Conservation (phyloP, 2,797 vertebrate genomes). For the Sebastolobus altivelis region DNA sequence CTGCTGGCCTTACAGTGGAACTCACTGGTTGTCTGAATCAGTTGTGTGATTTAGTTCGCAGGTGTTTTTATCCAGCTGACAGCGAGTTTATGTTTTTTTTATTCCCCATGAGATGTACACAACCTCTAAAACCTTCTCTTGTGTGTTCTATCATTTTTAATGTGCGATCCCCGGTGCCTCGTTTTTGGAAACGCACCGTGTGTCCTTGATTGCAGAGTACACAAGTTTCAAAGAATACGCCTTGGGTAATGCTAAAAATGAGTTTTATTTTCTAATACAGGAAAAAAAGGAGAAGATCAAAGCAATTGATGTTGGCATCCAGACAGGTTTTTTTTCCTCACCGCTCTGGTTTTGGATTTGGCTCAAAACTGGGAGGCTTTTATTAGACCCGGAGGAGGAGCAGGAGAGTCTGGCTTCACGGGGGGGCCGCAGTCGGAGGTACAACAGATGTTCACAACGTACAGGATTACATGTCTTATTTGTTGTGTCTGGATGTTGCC, state of each 20-base stretch:
- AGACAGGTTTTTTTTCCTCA: constrained; percentile 14
- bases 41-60: not conserved
- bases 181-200: not conserved
- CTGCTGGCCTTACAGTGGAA: constrained; percentile 16
- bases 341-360: constrained; percentile 15
- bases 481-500: constrained; percentile 2
- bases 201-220: constrained; percentile 50
- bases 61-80: constrained; percentile 24
- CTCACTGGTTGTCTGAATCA: rapidly evolving
- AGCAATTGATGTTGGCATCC: constrained; percentile 48
- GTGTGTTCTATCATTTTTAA: constrained; percentile 33
- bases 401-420: constrained; percentile 7
- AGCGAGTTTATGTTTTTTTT: not conserved
- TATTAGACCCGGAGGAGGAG: constrained; percentile 34
- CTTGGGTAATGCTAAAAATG: constrained; percentile 43
- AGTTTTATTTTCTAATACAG: constrained; percentile 44
- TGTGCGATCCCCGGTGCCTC: not conserved
- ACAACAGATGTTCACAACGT: constrained; percentile 38
- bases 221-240: constrained; percentile 48
- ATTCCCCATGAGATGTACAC: constrained; percentile 20
- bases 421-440: not conserved
- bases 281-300: constrained; percentile 47
- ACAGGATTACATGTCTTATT: not conserved
- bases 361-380: constrained; percentile 22
- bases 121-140: constrained; percentile 33